Evolutionary conservation across 2,797 vertebrate genomes (phyloP).

Genomic region (Neopelma chrysocephalum): DNA sequence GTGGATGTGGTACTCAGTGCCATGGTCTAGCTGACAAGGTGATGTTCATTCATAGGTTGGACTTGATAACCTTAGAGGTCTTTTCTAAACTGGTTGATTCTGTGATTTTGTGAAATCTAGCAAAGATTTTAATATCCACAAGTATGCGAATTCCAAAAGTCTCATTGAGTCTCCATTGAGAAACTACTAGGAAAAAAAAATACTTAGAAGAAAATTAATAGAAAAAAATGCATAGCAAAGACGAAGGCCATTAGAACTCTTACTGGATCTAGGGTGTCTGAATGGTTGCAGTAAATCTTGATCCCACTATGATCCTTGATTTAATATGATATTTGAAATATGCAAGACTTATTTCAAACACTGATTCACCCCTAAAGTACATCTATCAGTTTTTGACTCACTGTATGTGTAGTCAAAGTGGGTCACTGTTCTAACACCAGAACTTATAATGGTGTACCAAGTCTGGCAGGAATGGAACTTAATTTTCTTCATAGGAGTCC

Average conservation of each 20-base stretch:
- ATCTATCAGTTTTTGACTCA: neutral
- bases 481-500: neutral
- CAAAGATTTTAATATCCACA: neutral
- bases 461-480: neutral
- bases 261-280: neutral
- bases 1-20: neutral
- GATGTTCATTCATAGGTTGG: neutral
- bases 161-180: rapidly evolving
- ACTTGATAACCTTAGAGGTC: neutral
- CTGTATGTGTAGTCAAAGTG: neutral
- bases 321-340: neutral
- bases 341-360: neutral
- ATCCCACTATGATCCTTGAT: neutral
- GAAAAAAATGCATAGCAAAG: neutral
- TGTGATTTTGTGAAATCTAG: neutral
- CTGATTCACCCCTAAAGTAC: neutral
- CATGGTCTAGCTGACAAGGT: neutral
- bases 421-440: neutral
- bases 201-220: neutral
- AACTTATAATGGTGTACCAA: neutral
- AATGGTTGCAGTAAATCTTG: neutral
- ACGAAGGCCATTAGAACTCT: neutral
- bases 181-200: neutral
- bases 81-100: neutral
- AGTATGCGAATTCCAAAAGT: neutral